Base-by-base conservation (phyloP, 2,113 vertebrate genomes). In the Labrus mixtus region DNA sequence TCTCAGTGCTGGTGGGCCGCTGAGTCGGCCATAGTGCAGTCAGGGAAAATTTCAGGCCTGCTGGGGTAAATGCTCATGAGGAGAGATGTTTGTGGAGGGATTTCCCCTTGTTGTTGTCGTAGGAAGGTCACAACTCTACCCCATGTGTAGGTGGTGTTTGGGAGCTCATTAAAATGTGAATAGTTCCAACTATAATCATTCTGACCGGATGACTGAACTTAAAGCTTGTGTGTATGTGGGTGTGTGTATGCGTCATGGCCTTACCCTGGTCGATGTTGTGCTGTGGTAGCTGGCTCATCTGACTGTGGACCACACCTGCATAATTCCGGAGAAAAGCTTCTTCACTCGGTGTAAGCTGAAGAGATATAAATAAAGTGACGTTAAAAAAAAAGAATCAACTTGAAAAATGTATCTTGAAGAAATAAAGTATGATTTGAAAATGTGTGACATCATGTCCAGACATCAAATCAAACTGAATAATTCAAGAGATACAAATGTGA, bases 221-320 rank as follows among this genome's bases (percentile, higher is more conserved):
- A 12, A 55, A 17, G 6, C 46, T 17, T 48, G 41, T 48, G 4
- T 41, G 59, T 33, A 36, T 63, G 36, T 57, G 39, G 22, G 36
- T 25, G 41, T 37, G 43, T 10, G 78, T 17, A 51, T n/a, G 48
- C 0, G 41, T 45, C 8, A 29, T 22, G 51, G 61, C 8, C 87
- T 97, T 93, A 98, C 98, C 98, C 95, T 99, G 98, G 90, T 99
- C 98, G 69, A 99, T 98, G 68, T 97, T 96, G 94, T 99, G 98
- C 93, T 97, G 97, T 17, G 98, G 98, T 66, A 99, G 95, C 87
- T 98, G 97, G 93, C 97, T 99, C 89, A 99, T 97, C 93, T 99
- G 98, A 94, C 95, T 98, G 93, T 94, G 97, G 89, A 97, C 97
- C 86, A 98, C 96, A 46, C 97, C 97, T 0, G 97, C 96, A 0